phyloP scores from a whole-genome alignment of 2,113 vertebrate species.

The Spea multiplicata region DNA sequence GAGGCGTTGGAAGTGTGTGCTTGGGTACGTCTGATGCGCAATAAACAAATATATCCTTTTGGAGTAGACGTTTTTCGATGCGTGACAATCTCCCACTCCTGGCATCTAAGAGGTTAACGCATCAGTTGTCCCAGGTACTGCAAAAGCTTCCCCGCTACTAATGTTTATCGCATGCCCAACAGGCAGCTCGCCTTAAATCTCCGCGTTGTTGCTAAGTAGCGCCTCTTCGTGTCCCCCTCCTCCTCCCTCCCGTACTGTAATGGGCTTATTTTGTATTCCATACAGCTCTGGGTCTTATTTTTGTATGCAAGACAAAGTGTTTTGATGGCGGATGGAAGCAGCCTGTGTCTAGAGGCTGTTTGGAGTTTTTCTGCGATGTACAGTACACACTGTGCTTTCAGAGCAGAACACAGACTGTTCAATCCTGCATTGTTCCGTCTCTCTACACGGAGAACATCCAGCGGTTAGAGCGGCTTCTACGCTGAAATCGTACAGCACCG shows the following conservation, averaged over 20 bases:
- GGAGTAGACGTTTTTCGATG: not conserved
- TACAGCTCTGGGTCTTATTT: conserved; percentile 91
- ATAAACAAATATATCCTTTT: not conserved
- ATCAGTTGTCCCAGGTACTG: conserved; percentile 33
- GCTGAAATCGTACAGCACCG: conserved; percentile 21
- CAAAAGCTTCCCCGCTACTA: conserved; percentile 59
- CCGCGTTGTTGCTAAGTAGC: conserved; percentile 98
- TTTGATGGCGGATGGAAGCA: conserved; percentile 98
- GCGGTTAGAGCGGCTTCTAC: conserved; percentile 22
- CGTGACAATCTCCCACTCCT: not conserved
- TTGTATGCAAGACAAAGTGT: conserved; percentile 99
- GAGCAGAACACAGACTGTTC: conserved; percentile 88
- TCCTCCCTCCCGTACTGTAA: conserved; percentile 82
- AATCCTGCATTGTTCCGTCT: conserved; percentile 76
- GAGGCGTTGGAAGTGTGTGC: no score
- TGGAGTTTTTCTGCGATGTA: conserved; percentile 95
- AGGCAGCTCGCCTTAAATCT: conserved; percentile 85
- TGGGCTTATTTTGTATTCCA: conserved; percentile 98
- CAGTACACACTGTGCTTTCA: conserved; percentile 92
- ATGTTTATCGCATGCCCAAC: conserved; percentile 84
- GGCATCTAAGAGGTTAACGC: conserved; percentile 18
- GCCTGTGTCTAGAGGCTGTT: conserved; percentile 91
- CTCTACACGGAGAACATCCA: conserved; percentile 34
- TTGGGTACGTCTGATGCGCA: no score
- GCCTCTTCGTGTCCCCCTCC: conserved; percentile 58